Conservation (phyloP, 2,113 vertebrate species). For the Ptilonorhynchus violaceus region DNA sequence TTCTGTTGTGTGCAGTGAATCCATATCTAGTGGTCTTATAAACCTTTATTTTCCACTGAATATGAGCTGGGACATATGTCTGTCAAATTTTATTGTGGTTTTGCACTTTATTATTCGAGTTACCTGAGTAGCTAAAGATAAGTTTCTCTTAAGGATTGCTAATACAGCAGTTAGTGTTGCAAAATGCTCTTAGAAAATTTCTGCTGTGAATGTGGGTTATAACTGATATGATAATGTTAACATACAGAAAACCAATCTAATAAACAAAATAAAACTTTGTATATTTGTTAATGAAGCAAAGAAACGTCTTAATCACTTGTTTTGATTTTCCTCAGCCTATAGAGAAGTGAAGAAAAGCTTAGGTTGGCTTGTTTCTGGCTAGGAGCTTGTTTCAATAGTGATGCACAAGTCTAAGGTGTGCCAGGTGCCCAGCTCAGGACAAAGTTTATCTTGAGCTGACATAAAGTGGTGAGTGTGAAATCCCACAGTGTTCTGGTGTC, state of each 20-base stretch:
- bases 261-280: slow-evolving; percentile 57
- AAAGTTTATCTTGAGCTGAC: not conserved
- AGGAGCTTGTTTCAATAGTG: not conserved
- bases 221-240: slow-evolving; percentile 21
- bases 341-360: not conserved
- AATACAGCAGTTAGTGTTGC: not conserved
- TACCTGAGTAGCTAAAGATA: not conserved
- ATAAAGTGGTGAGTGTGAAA: not conserved
- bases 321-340: not conserved
- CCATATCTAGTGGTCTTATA: not conserved
- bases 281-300: slow-evolving; percentile 54
- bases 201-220: slow-evolving; percentile 49
- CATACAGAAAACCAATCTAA: slow-evolving; percentile 32
- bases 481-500: not conserved
- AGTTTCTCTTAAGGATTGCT: slow-evolving; percentile 6
- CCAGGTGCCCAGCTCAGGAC: not conserved
- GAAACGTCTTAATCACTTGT: slow-evolving; percentile 39
- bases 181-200: not conserved
- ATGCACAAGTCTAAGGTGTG: not conserved
- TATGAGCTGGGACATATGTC: not conserved
- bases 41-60: not conserved
- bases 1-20: not conserved
- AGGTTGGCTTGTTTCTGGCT: not conserved
- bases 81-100: slow-evolving; percentile 37
- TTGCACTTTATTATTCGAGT: slow-evolving; percentile 52